A percentile compares a stretch with the other conserved stretches of the same genome.
Conservation (phyloP, 1,140 invertebrate genomes). For the Philotrypesis tridentata region DNA sequence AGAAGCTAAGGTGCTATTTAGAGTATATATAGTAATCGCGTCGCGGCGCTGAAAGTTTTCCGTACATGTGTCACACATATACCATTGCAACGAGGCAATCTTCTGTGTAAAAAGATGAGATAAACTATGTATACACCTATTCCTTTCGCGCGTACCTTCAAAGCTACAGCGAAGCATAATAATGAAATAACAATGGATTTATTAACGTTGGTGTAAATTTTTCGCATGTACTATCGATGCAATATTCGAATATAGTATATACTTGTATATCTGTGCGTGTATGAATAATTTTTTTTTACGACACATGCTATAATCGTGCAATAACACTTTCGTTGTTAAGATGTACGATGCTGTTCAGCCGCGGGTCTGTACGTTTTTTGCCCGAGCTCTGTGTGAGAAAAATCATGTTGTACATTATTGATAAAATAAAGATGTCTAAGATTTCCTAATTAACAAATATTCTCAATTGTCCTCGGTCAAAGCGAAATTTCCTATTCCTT, state of each 20-base stretch:
- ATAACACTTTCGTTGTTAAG: constrained; percentile 7
- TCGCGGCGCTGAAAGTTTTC: background rate
- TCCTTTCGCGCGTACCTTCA: background rate
- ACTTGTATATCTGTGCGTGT: background rate
- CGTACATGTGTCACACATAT: background rate
- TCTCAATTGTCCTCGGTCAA: too few species aligned
- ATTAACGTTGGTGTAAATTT: too few species aligned
- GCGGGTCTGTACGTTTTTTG: constrained; percentile 15
- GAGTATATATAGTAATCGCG: constrained; percentile 9
- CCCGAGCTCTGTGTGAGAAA: constrained; percentile 37
- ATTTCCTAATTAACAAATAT: constrained; percentile 54
- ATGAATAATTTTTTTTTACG: background rate
- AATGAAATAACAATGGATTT: too few species aligned
- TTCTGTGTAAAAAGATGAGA: background rate
- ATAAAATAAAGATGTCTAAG: constrained; percentile 58
- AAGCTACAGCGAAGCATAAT: too few species aligned
- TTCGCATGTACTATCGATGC: background rate
- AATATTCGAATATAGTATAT: background rate
- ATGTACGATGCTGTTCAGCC: background rate
- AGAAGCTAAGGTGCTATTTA: constrained; percentile 18
- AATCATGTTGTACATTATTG: constrained; percentile 55
- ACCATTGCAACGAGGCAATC: background rate
- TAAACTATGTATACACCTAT: background rate
- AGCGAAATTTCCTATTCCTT: too few species aligned
- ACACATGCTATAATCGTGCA: constrained; percentile 27